These are phyloP conservation scores for Pristionchus japonicus DNA, from an alignment of 2,888 invertebrate species.

Conservation along the genomic window DNA sequence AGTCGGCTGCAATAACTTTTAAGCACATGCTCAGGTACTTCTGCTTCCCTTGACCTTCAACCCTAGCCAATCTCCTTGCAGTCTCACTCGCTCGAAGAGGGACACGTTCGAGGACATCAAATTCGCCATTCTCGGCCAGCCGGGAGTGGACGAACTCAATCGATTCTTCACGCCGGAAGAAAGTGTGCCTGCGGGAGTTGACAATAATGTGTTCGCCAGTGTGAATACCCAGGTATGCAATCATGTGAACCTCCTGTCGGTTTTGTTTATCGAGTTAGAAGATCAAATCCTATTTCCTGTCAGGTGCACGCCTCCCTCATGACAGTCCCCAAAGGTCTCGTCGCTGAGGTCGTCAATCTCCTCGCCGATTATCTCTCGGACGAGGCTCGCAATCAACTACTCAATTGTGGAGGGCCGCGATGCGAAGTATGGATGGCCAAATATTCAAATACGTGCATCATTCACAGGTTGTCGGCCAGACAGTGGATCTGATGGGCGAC, in stretches of 20 bases:
- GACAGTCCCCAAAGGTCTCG: not conserved
- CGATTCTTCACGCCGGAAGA: conserved; percentile 33
- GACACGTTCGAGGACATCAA: conserved; percentile 38
- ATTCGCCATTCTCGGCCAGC: conserved; percentile 26
- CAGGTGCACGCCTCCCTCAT: not conserved
- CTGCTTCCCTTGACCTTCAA: too few species aligned
- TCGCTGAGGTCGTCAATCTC: not conserved
- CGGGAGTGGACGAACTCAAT: conserved; percentile 41
- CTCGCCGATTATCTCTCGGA: not conserved
- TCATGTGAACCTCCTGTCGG: too few species aligned
- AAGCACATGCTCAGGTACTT: too few species aligned
- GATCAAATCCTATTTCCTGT: too few species aligned
- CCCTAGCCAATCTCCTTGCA: too few species aligned
- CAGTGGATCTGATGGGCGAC: not conserved
- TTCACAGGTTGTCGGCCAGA: conserved; percentile 45
- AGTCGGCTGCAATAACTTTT: not conserved
- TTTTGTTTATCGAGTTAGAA: too few species aligned
- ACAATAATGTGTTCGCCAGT: not conserved
- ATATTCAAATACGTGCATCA: too few species aligned
- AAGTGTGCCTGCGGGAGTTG: not conserved
- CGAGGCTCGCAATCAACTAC: conserved; percentile 23
- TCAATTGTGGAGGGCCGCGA: conserved; percentile 15
- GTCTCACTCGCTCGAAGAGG: conserved; percentile 17
- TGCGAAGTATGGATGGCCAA: too few species aligned
- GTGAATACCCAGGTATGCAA: not conserved